Percentiles rank a stretch among this genome's conserved stretches.
phyloP scores from a whole-genome alignment of 2,797 vertebrate species.

The Tympanoctomys barrerae region DNA sequence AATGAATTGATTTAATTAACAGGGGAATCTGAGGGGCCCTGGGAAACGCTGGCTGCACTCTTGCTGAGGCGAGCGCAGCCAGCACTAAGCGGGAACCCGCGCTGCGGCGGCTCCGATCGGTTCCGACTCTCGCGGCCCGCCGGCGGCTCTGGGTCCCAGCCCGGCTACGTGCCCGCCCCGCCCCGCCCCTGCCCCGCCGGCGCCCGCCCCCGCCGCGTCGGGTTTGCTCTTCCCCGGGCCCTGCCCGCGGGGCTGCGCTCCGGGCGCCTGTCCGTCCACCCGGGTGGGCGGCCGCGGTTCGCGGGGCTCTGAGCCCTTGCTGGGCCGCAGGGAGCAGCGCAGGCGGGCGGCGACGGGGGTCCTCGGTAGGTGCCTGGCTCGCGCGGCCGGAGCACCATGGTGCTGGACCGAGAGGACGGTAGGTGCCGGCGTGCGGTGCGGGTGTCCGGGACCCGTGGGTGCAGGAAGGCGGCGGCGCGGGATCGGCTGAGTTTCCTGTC shows the following conservation, averaged over 20 bases:
- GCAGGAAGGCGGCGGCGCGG: not conserved
- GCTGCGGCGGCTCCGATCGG: not conserved
- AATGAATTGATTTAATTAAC: constrained; percentile 99
- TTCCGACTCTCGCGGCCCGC: not conserved
- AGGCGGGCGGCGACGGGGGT: constrained; percentile 85
- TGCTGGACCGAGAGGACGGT: constrained; percentile 98
- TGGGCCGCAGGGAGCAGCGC: constrained; percentile 38
- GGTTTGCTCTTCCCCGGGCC: not conserved
- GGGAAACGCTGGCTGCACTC: constrained; percentile 98
- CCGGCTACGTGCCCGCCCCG: not conserved
- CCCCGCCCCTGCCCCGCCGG: not conserved
- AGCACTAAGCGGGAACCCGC: constrained; percentile 30
- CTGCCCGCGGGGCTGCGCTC: constrained; percentile 55
- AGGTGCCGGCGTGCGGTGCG: constrained; percentile 85
- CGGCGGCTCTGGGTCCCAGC: not conserved
- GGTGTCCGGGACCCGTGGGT: not conserved
- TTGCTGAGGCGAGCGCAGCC: constrained; percentile 90
- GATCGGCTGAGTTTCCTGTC: not conserved
- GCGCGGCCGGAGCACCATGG: constrained; percentile 91
- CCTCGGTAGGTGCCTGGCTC: not conserved
- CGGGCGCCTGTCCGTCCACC: not conserved
- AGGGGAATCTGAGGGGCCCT: constrained; percentile 99
- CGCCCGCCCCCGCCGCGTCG: not conserved
- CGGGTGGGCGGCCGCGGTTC: constrained; percentile 56
- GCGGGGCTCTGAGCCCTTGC: constrained; percentile 75